A percentile compares a stretch with the other conserved stretches of the same genome.
Evolutionary conservation across 2,113 vertebrate species (phyloP).

Genomic region (Varanus komodoensis): DNA sequence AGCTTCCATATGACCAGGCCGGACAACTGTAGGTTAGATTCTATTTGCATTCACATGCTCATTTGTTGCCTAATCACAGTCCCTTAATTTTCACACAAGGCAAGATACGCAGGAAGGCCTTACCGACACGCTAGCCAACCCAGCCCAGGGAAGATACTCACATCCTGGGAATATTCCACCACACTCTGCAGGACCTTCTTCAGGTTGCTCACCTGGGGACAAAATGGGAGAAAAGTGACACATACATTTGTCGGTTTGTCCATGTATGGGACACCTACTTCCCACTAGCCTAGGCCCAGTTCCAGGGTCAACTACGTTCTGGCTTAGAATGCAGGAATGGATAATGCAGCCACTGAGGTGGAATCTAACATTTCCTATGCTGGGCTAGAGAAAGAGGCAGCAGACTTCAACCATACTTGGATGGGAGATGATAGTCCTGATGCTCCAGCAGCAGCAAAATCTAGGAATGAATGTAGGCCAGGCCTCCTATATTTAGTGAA

Average conservation of each 20-base stretch:
- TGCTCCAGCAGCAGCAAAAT: background rate
- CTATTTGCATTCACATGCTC: background rate
- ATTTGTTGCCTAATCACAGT: background rate
- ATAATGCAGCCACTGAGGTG: background rate
- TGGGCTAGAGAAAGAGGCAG: background rate
- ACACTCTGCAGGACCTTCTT: slow-evolving; percentile 89
- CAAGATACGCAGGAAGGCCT: background rate
- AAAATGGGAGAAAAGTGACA: background rate
- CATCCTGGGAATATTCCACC: slow-evolving; percentile 90
- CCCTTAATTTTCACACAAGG: background rate
- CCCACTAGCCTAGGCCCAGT: background rate
- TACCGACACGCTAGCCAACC: background rate
- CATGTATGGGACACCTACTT: background rate
- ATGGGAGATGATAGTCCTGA: background rate
- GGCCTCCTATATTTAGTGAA: background rate
- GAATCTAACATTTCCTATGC: background rate
- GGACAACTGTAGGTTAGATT: background rate
- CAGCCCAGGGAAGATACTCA: slow-evolving; percentile 71
- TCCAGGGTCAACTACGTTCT: background rate
- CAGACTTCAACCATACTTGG: background rate
- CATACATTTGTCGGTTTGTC: background rate
- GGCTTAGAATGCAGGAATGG: background rate
- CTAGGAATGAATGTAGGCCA: background rate
- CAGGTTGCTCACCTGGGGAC: slow-evolving; percentile 85
- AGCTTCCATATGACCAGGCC: background rate